Evolutionary conservation across 2,113 vertebrate genomes (phyloP).

Genomic region (Fukomys damarensis): DNA sequence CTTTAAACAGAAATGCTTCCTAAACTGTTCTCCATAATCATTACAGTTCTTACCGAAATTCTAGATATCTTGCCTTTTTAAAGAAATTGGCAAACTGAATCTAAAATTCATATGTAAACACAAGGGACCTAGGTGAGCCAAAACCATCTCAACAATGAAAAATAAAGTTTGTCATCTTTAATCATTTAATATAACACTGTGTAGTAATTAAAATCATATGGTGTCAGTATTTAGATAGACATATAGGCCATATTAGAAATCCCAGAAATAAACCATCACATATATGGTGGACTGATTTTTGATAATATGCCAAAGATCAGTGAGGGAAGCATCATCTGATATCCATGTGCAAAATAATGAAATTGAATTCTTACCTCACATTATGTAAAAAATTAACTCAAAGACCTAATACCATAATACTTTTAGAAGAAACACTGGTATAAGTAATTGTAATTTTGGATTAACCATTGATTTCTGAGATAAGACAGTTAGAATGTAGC

Average conservation of each 20-base stretch:
- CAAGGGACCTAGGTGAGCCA: background rate
- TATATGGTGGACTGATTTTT: background rate
- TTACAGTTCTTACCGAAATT: background rate
- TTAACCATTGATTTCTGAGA: background rate
- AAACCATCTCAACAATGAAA: background rate
- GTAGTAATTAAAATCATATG: background rate
- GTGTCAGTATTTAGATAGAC: background rate
- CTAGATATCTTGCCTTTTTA: background rate
- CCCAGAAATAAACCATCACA: background rate
- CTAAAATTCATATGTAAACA: conserved; percentile 25
- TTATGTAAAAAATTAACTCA: background rate
- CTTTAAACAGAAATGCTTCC: background rate
- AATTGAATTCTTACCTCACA: background rate
- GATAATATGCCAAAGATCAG: background rate
- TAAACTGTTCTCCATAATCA: background rate
- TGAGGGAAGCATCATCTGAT: no score
- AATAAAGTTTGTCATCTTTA: background rate
- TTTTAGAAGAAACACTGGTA: background rate
- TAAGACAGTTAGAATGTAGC: background rate
- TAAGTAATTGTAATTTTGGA: background rate
- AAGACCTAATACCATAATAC: background rate
- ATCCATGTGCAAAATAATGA: background rate
- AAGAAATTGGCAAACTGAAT: conserved; percentile 1
- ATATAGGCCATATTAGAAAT: background rate
- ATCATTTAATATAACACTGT: background rate